phyloP scores from a whole-genome alignment of 2,888 invertebrate species.

The Oxyteleia sp. region DNA sequence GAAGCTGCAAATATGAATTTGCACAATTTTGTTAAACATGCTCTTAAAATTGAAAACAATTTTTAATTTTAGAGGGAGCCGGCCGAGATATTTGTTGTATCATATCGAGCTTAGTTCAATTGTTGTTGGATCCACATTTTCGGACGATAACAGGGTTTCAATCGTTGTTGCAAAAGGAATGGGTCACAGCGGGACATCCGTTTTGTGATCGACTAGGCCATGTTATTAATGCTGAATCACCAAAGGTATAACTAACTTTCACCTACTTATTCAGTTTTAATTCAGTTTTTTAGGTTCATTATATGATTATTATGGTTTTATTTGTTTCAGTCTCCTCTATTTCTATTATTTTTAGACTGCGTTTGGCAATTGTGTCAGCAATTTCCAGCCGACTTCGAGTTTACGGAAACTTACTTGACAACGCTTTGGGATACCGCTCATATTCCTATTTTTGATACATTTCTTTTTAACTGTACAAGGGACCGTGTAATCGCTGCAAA shows the following conservation, averaged over 20 bases:
- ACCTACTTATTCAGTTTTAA: too few relatives aligned
- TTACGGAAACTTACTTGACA: slow-evolving; percentile 96
- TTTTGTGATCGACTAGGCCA: slow-evolving; percentile 93
- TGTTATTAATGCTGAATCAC: slow-evolving; percentile 89
- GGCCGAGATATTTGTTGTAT: slow-evolving; percentile 96
- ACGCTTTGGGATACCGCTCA: slow-evolving; percentile 97
- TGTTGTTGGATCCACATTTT: slow-evolving; percentile 94
- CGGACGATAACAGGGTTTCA: slow-evolving; percentile 96
- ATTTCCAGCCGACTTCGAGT: slow-evolving; percentile 96
- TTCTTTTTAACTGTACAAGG: slow-evolving; percentile 95
- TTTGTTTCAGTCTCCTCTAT: slow-evolving; percentile 92
- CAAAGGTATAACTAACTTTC: slow-evolving; percentile 88
- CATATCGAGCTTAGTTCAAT: slow-evolving; percentile 95
- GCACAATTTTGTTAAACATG: too few relatives aligned
- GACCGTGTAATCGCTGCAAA: slow-evolving; percentile 91
- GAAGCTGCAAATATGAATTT: too few relatives aligned
- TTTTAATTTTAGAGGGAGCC: slow-evolving; percentile 89
- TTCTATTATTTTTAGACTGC: slow-evolving; percentile 97
- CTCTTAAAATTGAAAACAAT: too few relatives aligned
- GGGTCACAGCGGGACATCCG: slow-evolving; percentile 97
- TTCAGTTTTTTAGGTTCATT: too few relatives aligned
- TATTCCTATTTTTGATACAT: slow-evolving; percentile 96
- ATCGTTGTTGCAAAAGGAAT: slow-evolving; percentile 97
- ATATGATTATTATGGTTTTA: slow-evolving; percentile 11
- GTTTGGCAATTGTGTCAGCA: slow-evolving; percentile 97